Conservation (phyloP, 2,888 invertebrate genomes). For the Leucania comma region DNA sequence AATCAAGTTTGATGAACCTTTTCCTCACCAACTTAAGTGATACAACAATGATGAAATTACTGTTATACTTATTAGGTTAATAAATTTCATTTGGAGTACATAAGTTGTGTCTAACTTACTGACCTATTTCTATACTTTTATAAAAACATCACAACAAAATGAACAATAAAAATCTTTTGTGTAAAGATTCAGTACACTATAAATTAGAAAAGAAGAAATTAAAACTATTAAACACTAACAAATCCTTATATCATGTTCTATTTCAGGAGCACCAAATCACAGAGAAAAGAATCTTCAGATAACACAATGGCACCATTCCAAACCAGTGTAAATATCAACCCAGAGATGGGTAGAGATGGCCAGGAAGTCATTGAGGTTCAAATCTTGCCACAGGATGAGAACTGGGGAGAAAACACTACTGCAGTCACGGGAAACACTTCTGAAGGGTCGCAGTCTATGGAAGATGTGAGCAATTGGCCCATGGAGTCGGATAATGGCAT, state of each 20-base stretch:
- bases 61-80: neutral
- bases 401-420: conserved; percentile 99
- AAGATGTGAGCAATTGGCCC: conserved; percentile 97
- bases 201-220: neutral
- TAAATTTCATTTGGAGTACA: too few relatives aligned
- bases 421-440: conserved; percentile 99
- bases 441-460: conserved; percentile 98
- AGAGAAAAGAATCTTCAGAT: conserved; percentile 91
- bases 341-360: conserved; percentile 94
- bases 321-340: conserved; percentile 95
- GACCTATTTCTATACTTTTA: neutral
- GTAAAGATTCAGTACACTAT: neutral
- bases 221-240: neutral
- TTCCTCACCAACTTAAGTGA: neutral
- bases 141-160: neutral
- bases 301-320: conserved; percentile 96
- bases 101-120: neutral
- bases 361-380: conserved; percentile 99
- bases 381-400: conserved; percentile 98
- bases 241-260: neutral
- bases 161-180: neutral
- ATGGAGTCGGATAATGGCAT: conserved; percentile 93
- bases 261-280: conserved; percentile 92
- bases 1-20: neutral
- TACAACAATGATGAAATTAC: neutral